These are phyloP conservation scores for Galemys pyrenaicus DNA, from an alignment of 2,113 vertebrate genomes.

Conservation along the genomic window DNA sequence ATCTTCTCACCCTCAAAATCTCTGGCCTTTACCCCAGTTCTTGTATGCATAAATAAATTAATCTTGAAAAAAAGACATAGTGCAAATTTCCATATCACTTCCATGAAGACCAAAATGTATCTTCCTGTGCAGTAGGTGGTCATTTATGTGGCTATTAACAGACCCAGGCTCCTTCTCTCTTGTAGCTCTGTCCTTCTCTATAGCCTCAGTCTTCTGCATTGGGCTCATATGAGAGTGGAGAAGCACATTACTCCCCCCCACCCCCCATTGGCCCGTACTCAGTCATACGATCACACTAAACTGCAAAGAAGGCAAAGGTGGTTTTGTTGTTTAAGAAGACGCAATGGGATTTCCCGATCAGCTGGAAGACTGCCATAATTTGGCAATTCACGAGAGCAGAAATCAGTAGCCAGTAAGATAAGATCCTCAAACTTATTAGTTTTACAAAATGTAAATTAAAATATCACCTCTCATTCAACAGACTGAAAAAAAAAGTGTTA, in stretches of 20 bases:
- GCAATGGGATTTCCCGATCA: background rate
- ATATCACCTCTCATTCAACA: background rate
- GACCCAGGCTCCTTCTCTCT: background rate
- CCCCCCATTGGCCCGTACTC: background rate
- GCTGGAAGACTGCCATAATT: background rate
- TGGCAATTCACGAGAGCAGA: background rate
- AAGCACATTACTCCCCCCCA: background rate
- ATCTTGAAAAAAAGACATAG: too few species aligned
- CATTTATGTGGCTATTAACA: background rate
- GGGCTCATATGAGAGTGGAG: background rate
- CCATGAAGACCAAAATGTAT: background rate
- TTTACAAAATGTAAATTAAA: constrained; percentile 21
- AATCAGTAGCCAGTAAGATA: background rate
- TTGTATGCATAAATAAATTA: too few species aligned
- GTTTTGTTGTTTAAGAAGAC: background rate
- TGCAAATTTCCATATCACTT: background rate
- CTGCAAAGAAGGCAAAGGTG: background rate
- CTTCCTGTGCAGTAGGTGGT: background rate
- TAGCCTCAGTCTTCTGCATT: background rate
- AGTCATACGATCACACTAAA: background rate
- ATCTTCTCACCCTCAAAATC: too few species aligned
- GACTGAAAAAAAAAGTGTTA: background rate
- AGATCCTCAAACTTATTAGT: background rate
- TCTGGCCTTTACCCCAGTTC: too few species aligned
- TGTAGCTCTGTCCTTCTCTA: background rate